These are phyloP conservation scores for Excalfactoria chinensis DNA, from an alignment of 2,113 vertebrate species.

Conservation along the genomic window DNA sequence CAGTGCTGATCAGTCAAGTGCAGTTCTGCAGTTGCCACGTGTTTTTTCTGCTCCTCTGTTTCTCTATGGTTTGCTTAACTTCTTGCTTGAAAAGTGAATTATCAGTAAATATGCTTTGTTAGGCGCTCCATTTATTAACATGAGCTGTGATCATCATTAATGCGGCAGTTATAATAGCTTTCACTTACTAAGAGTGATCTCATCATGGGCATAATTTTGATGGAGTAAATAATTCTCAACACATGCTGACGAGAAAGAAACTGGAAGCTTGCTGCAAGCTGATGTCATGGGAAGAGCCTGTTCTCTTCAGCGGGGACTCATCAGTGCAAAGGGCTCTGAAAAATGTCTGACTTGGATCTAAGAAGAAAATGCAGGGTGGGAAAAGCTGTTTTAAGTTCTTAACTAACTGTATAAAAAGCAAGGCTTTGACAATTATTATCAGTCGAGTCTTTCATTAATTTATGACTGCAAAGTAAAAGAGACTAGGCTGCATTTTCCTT, in stretches of 20 bases:
- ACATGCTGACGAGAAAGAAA: constrained; percentile 37
- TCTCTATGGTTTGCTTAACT: constrained; percentile 1
- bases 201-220: constrained; percentile 1
- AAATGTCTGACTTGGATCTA: not conserved
- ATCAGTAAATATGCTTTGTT: not conserved
- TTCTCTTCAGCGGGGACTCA: constrained; percentile 22
- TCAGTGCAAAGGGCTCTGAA: constrained; percentile 23
- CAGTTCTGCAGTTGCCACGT: not conserved
- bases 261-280: constrained; percentile 2
- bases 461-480: constrained; percentile 20
- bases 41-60: not conserved
- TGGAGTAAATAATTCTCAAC: constrained; percentile 26
- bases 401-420: not conserved
- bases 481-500: not conserved
- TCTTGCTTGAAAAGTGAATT: not conserved
- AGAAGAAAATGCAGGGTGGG: constrained; percentile 2
- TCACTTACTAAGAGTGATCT: constrained; percentile 48
- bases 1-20: not conserved
- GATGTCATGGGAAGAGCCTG: constrained; percentile 53
- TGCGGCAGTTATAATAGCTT: not conserved
- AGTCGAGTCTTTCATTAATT: constrained; percentile 4
- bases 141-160: not conserved
- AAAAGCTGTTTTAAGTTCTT: not conserved
- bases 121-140: not conserved
- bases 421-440: not conserved